Evolutionary conservation across 2,888 invertebrate species (phyloP), one percentile per base, ranked within the genome.

Genomic region (Enchytraeus crypticus): DNA sequence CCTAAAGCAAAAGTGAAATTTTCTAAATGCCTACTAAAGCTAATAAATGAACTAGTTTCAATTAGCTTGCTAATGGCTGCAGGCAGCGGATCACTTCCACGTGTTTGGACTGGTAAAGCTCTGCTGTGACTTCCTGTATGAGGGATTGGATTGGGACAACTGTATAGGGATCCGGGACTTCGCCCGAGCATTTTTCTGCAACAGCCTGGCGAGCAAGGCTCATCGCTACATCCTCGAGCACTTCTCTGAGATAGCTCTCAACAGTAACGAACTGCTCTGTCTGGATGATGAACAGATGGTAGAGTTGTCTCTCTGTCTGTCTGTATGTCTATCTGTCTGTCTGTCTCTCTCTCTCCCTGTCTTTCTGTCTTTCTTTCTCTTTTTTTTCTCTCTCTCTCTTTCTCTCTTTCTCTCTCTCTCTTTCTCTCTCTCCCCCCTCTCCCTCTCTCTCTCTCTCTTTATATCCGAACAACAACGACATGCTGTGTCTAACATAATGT

Each of bases 131-230:
- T 90, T 85, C 73, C 83, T 93, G 21, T 83, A 84, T 59, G 79
- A 79, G 47, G 84, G 85, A 61, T 81, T 93, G 26, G 85, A 82
- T 21, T 85, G 88, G 0, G 85, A 85, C 69, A 92, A 92, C 77
- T 89, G 89, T 74, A 86, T 92, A 64, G 88, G 89, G 32, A 87
- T 92, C 53, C 85, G 89, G 84, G 84, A 85, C 71, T 92, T 92
- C 79, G 89, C 92, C 18, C 85, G 85, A 69, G 84, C 85, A 60
- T 86, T 87, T 71, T 88, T 87, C 74, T 88, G 88, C 75, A 83
- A 82, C 58, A 84, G 85, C 57, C 81, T 93, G 51, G 86, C 88
- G 71, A 82, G 83, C 21, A 85, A 85, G 64, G 84, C 88, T 14
- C 83, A 64, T 29, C 84, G 83, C 73, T 90, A 85, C 73, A 80